These are phyloP conservation scores for Dicranocentrus wangi DNA, from an alignment of 2,888 invertebrate genomes.

Conservation along the genomic window DNA sequence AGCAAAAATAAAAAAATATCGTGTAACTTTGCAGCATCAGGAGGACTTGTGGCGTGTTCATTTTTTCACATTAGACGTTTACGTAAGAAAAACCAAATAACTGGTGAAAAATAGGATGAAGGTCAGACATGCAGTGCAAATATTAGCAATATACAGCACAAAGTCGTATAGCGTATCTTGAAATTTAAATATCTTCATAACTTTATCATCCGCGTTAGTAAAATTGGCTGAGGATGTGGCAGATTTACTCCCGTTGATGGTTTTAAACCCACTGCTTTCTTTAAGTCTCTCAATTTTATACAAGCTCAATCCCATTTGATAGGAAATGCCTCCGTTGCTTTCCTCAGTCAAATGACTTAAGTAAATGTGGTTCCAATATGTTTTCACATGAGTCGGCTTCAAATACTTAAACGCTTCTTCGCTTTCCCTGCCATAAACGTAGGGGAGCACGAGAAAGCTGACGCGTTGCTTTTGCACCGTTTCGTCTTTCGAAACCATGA, in stretches of 20 bases:
- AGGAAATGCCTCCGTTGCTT: conserved; percentile 23
- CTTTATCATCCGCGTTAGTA: conserved; percentile 45
- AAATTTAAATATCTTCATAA: conserved; percentile 65
- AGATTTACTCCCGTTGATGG: conserved; percentile 27
- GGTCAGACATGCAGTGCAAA: conserved; percentile 56
- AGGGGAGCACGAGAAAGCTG: conserved; percentile 68
- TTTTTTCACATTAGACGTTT: too few species aligned
- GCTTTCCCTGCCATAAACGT: conserved; percentile 63
- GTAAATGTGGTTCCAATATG: conserved; percentile 70
- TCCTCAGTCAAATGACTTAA: conserved; percentile 62
- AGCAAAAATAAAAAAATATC: conserved; percentile 6
- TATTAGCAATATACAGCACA: conserved; percentile 56
- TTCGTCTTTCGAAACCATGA: conserved; percentile 49
- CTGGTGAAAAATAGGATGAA: conserved; percentile 69
- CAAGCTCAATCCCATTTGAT: conserved; percentile 64
- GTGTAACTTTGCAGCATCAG: neutral
- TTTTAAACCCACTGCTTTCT: conserved; percentile 38
- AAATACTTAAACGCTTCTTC: conserved; percentile 62
- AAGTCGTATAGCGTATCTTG: conserved; percentile 68
- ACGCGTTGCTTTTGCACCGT: conserved; percentile 54
- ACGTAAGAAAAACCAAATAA: conserved; percentile 67
- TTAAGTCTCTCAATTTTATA: conserved; percentile 64
- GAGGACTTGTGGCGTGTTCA: too few species aligned
- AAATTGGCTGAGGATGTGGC: conserved; percentile 27
- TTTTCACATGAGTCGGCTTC: conserved; percentile 68